A percentile compares a stretch with the other conserved stretches of the same genome.
Conservation (phyloP, 2,113 vertebrate species). For the Alexandromys fortis region DNA sequence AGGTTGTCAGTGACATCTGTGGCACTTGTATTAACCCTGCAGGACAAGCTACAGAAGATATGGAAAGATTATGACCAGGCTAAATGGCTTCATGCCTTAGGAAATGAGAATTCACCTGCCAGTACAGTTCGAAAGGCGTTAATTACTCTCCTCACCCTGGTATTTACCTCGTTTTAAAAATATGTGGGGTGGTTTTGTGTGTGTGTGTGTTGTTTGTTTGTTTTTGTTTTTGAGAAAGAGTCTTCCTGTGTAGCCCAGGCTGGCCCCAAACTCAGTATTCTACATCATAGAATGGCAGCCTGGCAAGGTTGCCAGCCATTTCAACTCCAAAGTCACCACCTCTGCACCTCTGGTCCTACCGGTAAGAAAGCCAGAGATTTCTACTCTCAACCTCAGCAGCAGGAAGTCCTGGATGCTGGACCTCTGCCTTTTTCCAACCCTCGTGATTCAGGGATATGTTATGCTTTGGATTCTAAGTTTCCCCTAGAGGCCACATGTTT, state of each 20-base stretch:
- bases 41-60: neutral
- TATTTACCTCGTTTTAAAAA: neutral
- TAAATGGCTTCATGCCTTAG: neutral
- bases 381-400: neutral
- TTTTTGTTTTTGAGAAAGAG: neutral
- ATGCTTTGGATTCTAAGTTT: neutral
- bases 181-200: neutral
- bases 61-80: neutral
- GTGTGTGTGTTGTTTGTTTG: too few relatives aligned
- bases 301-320: neutral
- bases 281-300: neutral
- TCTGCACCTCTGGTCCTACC: neutral
- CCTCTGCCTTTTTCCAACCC: neutral
- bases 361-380: neutral
- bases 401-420: neutral
- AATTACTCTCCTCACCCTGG: neutral
- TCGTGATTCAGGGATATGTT: neutral
- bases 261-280: neutral
- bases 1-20: neutral
- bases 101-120: neutral
- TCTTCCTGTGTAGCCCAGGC: neutral
- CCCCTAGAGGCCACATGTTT: neutral
- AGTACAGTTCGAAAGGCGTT: neutral
- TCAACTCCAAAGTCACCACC: neutral
- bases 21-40: neutral